phyloP scores from a whole-genome alignment of 2,113 vertebrate species.

The Cathartes aura region DNA sequence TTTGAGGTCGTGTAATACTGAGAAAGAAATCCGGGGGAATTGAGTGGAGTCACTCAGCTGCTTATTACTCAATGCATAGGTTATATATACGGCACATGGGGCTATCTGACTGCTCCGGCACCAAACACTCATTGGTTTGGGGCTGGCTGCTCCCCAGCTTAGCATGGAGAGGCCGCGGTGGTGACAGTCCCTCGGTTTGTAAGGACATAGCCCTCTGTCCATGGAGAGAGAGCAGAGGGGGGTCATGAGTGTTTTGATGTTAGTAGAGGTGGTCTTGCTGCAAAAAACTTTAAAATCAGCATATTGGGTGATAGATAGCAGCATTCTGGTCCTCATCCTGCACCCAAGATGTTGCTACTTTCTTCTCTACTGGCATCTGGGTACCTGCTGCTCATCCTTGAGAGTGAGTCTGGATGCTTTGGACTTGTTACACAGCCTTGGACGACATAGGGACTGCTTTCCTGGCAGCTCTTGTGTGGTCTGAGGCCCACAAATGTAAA shows the following conservation, averaged over 20 bases:
- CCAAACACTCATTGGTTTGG: not conserved
- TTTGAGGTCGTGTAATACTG: constrained; percentile 36
- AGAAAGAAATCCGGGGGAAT: not conserved
- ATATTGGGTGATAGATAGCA: not conserved
- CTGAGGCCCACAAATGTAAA: not conserved
- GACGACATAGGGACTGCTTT: not conserved
- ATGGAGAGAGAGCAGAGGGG: not conserved
- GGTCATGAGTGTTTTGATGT: not conserved
- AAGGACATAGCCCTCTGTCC: not conserved
- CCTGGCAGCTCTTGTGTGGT: not conserved
- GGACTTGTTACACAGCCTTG: not conserved
- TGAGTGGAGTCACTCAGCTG: not conserved
- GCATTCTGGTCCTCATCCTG: not conserved
- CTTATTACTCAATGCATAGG: not conserved
- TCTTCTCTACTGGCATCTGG: not conserved
- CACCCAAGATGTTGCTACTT: not conserved
- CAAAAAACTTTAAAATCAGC: not conserved
- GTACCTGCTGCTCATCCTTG: not conserved
- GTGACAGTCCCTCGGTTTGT: not conserved
- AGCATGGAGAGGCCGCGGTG: not conserved
- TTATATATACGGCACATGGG: fast-evolving
- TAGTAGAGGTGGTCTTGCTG: not conserved
- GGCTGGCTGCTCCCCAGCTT: not conserved
- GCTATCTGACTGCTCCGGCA: not conserved
- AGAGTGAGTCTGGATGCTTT: not conserved